Percentiles rank a stretch among this genome's conserved stretches.
Evolutionary conservation across 2,113 vertebrate species (phyloP).

Genomic region (Phylloscopus trochilus): DNA sequence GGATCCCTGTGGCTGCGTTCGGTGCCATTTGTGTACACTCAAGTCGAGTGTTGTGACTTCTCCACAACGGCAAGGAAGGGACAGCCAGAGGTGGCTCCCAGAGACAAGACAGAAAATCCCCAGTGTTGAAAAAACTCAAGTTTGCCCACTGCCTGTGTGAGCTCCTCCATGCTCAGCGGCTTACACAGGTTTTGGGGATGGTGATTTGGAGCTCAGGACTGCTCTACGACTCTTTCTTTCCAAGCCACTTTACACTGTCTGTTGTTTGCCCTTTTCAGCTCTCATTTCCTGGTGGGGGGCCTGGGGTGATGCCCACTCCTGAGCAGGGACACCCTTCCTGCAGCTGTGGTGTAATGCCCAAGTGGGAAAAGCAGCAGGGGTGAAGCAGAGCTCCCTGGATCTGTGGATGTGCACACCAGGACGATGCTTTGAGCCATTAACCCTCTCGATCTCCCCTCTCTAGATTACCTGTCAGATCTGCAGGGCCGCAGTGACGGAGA

Average conservation of each 20-base stretch:
- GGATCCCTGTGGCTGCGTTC: rapidly evolving
- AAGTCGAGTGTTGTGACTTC: background rate
- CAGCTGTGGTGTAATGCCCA: rapidly evolving
- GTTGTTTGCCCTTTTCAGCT: background rate
- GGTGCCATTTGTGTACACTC: rapidly evolving
- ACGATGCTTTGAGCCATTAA: background rate
- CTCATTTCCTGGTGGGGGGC: background rate
- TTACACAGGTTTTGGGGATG: background rate
- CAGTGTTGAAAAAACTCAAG: background rate
- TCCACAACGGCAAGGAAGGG: background rate
- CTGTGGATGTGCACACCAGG: background rate
- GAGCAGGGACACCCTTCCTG: background rate
- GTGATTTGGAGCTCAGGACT: background rate
- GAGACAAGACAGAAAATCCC: background rate
- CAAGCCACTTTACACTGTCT: background rate
- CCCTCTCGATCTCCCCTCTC: background rate
- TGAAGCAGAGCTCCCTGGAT: background rate
- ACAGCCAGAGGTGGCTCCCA: background rate
- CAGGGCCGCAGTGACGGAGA: constrained; percentile 87
- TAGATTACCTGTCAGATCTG: constrained; percentile 94
- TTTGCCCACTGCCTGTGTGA: background rate
- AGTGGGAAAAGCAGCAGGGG: background rate
- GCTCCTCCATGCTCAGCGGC: background rate
- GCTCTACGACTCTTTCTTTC: background rate
- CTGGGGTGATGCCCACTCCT: background rate